Evolutionary conservation across 2,888 invertebrate species (phyloP).

Genomic region (Chouioia cunea): DNA sequence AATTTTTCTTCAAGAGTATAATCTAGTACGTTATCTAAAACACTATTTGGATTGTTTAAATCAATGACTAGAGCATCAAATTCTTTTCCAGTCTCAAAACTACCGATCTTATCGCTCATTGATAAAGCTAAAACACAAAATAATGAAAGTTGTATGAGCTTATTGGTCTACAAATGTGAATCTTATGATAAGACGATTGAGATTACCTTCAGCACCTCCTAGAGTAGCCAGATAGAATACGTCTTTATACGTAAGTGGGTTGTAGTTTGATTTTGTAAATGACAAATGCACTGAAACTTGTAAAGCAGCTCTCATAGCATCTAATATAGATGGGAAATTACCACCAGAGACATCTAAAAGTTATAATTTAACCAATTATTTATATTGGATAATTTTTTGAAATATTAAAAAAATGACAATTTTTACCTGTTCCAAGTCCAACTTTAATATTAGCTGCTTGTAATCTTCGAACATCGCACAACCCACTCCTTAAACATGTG

Average conservation of each 20-base stretch:
- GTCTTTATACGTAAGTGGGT: constrained; percentile 78
- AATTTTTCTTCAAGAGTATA: constrained; percentile 74
- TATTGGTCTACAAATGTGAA: too few relatives aligned
- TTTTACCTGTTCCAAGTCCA: constrained; percentile 88
- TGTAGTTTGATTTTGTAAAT: constrained; percentile 69
- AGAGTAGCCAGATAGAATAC: constrained; percentile 88
- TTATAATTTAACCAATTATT: neutral
- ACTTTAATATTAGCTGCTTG: constrained; percentile 77
- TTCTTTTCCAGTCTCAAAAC: constrained; percentile 83
- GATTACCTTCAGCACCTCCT: constrained; percentile 84
- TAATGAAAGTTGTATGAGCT: constrained; percentile 7
- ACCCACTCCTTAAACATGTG: constrained; percentile 82
- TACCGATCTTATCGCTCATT: constrained; percentile 82
- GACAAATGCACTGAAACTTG: constrained; percentile 80
- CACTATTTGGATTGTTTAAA: constrained; percentile 70
- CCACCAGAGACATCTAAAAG: constrained; percentile 86
- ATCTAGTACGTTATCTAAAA: constrained; percentile 71
- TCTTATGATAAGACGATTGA: too few relatives aligned
- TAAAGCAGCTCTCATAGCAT: constrained; percentile 80
- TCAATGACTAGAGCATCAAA: constrained; percentile 89
- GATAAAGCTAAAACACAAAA: constrained; percentile 75
- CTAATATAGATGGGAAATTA: constrained; percentile 80
- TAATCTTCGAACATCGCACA: constrained; percentile 82
- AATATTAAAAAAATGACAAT: neutral
- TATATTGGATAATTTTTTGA: constrained; percentile 4